Conservation (phyloP, 2,113 vertebrate genomes). For the Anguilla japonica region DNA sequence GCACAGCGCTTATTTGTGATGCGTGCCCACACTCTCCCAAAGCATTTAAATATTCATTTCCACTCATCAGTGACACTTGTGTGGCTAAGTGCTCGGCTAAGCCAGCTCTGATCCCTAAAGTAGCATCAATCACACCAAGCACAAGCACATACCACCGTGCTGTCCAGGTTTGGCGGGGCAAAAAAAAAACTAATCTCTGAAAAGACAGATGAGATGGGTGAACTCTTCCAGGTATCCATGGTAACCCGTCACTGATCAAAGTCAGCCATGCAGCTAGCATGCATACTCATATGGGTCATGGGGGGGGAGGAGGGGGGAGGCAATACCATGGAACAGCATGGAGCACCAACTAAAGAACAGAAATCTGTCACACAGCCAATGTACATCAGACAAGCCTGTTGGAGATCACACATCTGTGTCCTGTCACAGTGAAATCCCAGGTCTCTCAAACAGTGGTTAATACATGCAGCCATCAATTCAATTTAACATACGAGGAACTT, state of each 20-base stretch:
- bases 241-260: neutral
- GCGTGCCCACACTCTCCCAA: neutral
- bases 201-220: neutral
- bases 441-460: neutral
- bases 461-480: neutral
- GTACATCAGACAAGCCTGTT: neutral
- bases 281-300: neutral
- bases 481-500: neutral
- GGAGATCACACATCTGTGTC: neutral
- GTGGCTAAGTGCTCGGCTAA: slow-evolving; percentile 10
- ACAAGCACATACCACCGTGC: neutral
- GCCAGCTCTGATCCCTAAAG: neutral
- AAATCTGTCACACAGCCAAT: neutral
- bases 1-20: slow-evolving; percentile 10
- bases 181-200: neutral
- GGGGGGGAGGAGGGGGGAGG: neutral
- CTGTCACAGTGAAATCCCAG: neutral
- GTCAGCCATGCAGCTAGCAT: neutral
- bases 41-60: slow-evolving; percentile 13
- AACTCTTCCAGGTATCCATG: neutral
- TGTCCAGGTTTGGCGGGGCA: neutral
- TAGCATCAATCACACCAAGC: slow-evolving; percentile 12
- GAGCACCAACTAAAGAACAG: neutral
- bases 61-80: neutral
- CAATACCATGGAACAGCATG: neutral